These are phyloP conservation scores for Nudaria mundana DNA, from an alignment of 2,888 invertebrate species.

Conservation along the genomic window DNA sequence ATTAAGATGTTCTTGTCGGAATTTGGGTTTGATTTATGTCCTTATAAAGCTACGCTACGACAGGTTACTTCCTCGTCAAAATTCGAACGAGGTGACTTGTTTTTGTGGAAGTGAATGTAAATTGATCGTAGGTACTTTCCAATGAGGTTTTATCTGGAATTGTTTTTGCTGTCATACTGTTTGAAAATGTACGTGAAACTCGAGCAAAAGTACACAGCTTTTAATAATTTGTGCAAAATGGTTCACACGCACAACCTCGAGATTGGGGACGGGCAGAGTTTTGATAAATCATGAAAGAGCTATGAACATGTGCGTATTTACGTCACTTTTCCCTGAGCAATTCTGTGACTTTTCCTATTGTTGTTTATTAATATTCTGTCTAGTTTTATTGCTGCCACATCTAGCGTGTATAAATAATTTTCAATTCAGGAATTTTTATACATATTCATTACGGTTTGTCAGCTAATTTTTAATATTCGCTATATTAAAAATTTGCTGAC, in stretches of 20 bases:
- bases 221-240: too few relatives aligned
- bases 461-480: constrained; percentile 64
- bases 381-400: constrained; percentile 40
- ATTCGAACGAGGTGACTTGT: constrained; percentile 40
- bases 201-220: not conserved
- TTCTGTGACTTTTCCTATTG: too few relatives aligned
- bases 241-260: too few relatives aligned
- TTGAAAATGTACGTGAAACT: constrained; percentile 2
- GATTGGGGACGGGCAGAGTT: too few relatives aligned
- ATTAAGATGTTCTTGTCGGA: constrained; percentile 67
- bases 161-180: not conserved
- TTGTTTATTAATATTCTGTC: too few relatives aligned
- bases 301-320: too few relatives aligned
- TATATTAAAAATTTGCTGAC: constrained; percentile 66
- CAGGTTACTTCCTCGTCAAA: constrained; percentile 35
- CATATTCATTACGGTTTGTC: constrained; percentile 63
- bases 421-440: constrained; percentile 44
- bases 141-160: constrained; percentile 24
- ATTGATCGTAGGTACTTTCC: constrained; percentile 18
- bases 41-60: constrained; percentile 49
- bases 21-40: constrained; percentile 66
- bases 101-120: constrained; percentile 25
- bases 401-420: too few relatives aligned
- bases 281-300: too few relatives aligned
- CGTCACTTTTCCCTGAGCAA: too few relatives aligned